Conservation (phyloP, 2,797 vertebrate genomes). For the Anolis apletophallus region DNA sequence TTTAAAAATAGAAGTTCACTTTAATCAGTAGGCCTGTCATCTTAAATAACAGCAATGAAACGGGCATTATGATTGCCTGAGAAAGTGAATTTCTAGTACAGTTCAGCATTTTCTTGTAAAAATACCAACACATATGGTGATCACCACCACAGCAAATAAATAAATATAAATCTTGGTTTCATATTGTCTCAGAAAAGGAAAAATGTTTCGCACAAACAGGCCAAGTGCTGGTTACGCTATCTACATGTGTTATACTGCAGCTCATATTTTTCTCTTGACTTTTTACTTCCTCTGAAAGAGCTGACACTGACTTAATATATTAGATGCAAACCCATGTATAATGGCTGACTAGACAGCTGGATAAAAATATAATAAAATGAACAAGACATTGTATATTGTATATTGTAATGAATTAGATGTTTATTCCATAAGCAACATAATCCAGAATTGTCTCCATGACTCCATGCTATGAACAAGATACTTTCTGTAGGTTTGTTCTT, state of each 20-base stretch:
- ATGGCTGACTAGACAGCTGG: background rate
- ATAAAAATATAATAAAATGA: slow-evolving; percentile 30
- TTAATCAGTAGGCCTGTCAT: too few relatives aligned
- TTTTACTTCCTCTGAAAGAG: slow-evolving; percentile 34
- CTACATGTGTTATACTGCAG: background rate
- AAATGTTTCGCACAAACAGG: background rate
- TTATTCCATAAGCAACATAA: background rate
- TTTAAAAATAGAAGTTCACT: background rate
- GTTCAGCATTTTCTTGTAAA: background rate
- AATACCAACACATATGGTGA: background rate
- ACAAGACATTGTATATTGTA: background rate
- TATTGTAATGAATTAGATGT: background rate
- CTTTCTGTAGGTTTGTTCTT: too few relatives aligned
- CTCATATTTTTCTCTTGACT: slow-evolving; percentile 6
- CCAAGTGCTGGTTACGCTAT: background rate
- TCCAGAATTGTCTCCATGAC: background rate
- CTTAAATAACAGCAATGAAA: background rate
- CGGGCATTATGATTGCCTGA: background rate
- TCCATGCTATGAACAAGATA: background rate
- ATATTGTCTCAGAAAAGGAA: background rate
- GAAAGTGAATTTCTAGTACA: background rate
- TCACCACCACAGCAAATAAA: background rate
- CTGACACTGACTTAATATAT: slow-evolving; percentile 11
- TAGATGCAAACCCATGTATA: slow-evolving; percentile 10
- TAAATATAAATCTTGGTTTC: background rate